These are phyloP conservation scores for Drosophila pseudoobscura DNA, from an alignment of 1,140 invertebrate genomes.

Conservation along the genomic window DNA sequence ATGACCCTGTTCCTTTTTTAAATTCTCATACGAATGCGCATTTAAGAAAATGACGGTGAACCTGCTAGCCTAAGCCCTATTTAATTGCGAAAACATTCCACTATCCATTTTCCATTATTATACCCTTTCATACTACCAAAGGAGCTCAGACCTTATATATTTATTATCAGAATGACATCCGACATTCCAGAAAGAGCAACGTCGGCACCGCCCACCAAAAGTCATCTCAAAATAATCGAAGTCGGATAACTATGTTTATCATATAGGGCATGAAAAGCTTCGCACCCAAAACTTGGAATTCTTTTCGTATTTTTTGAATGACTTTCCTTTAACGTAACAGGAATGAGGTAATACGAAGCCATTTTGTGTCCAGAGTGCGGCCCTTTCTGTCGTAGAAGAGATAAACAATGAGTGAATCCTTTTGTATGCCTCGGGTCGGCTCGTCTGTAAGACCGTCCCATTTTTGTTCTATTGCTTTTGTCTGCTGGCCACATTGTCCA, in stretches of 20 bases:
- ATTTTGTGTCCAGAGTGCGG: conserved; percentile 32
- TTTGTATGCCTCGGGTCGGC: conserved; percentile 27
- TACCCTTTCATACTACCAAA: too few relatives aligned
- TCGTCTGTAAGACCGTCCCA: conserved; percentile 22
- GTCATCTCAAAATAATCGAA: too few relatives aligned
- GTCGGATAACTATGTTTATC: too few relatives aligned
- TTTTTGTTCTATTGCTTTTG: conserved; percentile 64
- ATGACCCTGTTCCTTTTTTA: conserved; percentile 28
- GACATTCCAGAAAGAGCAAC: too few relatives aligned
- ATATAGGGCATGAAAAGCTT: too few relatives aligned
- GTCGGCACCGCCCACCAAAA: too few relatives aligned
- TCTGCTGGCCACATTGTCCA: conserved; percentile 69
- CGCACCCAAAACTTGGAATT: too few relatives aligned
- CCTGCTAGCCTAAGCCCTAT: conserved; percentile 30
- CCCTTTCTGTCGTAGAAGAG: conserved; percentile 16
- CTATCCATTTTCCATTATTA: too few relatives aligned
- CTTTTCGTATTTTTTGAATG: neutral
- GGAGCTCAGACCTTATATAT: too few relatives aligned
- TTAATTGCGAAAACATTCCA: conserved; percentile 3
- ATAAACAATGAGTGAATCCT: conserved; percentile 31
- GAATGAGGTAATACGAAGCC: conserved; percentile 54
- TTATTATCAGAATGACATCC: too few relatives aligned
- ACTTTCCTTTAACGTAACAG: neutral
- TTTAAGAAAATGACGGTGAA: conserved; percentile 9
- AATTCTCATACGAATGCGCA: conserved; percentile 44